Conservation (phyloP, 2,888 invertebrate genomes). For the Stenodera caucasica region DNA sequence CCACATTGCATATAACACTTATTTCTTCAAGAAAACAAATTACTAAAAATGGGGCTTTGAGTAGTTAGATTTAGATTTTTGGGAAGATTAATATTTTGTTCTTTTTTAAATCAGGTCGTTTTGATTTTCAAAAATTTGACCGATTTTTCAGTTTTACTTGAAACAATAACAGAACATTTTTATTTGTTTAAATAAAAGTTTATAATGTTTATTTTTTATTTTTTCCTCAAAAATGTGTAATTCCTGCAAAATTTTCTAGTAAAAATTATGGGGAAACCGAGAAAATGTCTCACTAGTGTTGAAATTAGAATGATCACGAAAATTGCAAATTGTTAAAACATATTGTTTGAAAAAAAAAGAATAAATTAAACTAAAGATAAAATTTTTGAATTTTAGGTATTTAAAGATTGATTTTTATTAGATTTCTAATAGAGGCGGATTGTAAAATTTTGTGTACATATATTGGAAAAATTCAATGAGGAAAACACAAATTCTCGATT, state of each 20-base stretch:
- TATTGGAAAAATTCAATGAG: not conserved
- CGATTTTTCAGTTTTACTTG: not conserved
- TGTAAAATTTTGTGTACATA: not conserved
- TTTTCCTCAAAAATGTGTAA: constrained; percentile 9
- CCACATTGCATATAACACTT: not conserved
- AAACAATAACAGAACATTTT: constrained; percentile 14
- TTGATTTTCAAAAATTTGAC: not conserved
- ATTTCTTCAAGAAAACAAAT: no score
- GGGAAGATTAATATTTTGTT: not conserved
- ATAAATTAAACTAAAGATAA: constrained; percentile 23
- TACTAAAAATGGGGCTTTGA: not conserved
- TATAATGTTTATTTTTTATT: constrained; percentile 13
- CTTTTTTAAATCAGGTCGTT: not conserved
- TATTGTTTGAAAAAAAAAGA: constrained; percentile 28
- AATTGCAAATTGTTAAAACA: constrained; percentile 40
- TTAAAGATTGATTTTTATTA: constrained; percentile 7
- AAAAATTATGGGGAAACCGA: constrained; percentile 3
- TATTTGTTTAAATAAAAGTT: constrained; percentile 4
- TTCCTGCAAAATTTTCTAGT: constrained; percentile 18
- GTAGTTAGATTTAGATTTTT: not conserved
- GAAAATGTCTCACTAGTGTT: constrained; percentile 27
- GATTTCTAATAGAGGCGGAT: constrained; percentile 3
- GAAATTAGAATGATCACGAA: constrained; percentile 30
- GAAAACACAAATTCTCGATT: not conserved
- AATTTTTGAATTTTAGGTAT: constrained; percentile 31